phyloP scores from a whole-genome alignment of 2,113 vertebrate genomes.

The Stegostoma tigrinum region DNA sequence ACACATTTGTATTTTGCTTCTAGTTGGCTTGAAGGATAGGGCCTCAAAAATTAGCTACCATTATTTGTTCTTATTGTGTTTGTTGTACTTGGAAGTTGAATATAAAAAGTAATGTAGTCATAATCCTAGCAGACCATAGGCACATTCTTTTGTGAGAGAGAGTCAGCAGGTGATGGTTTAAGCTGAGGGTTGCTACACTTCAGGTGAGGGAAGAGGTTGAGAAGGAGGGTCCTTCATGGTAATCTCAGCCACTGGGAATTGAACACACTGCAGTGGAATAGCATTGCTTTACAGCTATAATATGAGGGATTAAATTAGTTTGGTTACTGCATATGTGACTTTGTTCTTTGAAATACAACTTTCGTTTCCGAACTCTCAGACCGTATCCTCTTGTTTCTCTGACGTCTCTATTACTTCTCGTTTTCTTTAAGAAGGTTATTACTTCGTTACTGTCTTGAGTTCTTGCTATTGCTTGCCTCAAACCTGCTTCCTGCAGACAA shows the following conservation, averaged over 20 bases:
- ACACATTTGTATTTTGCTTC: background rate
- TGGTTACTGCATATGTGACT: background rate
- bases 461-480: background rate
- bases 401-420: background rate
- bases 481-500: background rate
- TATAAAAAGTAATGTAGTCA: background rate
- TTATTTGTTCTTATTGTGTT: background rate
- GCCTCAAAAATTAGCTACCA: background rate
- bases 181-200: no score
- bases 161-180: no score
- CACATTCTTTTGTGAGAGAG: no score
- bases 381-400: background rate
- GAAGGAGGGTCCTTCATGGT: no score
- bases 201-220: no score
- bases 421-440: background rate
- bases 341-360: background rate
- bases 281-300: no score
- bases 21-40: background rate
- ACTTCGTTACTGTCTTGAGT: background rate
- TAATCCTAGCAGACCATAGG: no score
- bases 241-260: no score
- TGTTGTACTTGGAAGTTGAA: slow-evolving; percentile 1
- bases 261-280: no score
- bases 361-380: background rate
- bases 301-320: no score